A percentile compares a stretch with the other conserved stretches of the same genome.
Evolutionary conservation across 2,113 vertebrate species (phyloP).

Genomic region (Peromyscus polionotus): DNA sequence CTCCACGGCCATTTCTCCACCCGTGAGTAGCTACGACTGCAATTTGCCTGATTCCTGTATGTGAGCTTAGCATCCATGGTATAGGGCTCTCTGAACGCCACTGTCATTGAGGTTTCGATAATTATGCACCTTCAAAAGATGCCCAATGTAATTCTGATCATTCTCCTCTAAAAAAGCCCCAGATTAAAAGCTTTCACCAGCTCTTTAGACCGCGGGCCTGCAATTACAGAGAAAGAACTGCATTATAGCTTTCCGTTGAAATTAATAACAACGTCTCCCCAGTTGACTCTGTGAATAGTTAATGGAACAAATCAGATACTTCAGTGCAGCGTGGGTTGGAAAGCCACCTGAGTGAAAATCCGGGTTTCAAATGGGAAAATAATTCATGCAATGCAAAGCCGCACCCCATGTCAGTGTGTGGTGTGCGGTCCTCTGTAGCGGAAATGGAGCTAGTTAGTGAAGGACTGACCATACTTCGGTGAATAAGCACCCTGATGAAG

Average conservation of each 20-base stretch:
- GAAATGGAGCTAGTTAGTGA: conserved; percentile 68
- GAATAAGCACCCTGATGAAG: background rate
- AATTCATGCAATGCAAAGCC: conserved; percentile 84
- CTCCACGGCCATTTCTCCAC: background rate
- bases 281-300: conserved; percentile 90
- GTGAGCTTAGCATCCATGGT: conserved; percentile 72
- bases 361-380: conserved; percentile 90
- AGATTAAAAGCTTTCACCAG: conserved; percentile 91
- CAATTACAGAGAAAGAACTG: conserved; percentile 92
- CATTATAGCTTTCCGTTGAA: conserved; percentile 90
- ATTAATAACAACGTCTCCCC: conserved; percentile 89
- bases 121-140: conserved; percentile 88
- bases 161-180: conserved; percentile 88
- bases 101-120: conserved; percentile 80
- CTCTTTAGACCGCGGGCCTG: conserved; percentile 89
- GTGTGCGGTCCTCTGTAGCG: conserved; percentile 56
- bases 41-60: background rate
- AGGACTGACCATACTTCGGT: conserved; percentile 55
- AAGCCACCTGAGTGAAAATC: conserved; percentile 89
- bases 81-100: conserved; percentile 80
- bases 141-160: conserved; percentile 87
- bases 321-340: conserved; percentile 86
- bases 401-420: conserved; percentile 63
- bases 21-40: background rate
- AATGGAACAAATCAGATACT: conserved; percentile 91